Conservation (phyloP, 92 coral and sea anemone species). For the Phymanthus crucifer region DNA sequence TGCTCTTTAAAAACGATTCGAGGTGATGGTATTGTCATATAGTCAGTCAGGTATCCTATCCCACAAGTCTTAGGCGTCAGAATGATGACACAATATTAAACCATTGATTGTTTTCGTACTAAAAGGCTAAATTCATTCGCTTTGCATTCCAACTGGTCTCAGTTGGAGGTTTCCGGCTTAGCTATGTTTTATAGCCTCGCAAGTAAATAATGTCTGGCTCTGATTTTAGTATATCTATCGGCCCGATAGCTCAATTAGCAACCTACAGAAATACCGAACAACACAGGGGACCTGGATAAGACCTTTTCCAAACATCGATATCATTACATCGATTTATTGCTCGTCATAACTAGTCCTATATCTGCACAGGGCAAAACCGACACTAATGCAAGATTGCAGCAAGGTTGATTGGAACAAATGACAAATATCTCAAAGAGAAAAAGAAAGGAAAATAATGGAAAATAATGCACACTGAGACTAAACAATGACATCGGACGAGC, state of each 20-base stretch:
- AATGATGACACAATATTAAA: background rate
- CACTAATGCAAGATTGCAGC: too few relatives aligned
- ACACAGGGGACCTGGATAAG: constrained; percentile 41
- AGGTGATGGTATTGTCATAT: background rate
- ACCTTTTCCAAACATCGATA: constrained; percentile 31
- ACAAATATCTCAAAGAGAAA: background rate
- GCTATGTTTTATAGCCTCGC: constrained; percentile 20
- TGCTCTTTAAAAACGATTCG: background rate
- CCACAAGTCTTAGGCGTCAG: constrained; percentile 12
- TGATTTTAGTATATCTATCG: background rate
- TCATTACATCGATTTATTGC: constrained; percentile 8
- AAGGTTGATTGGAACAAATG: too few relatives aligned
- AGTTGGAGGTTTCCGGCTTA: constrained; percentile 57
- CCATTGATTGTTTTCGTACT: constrained; percentile 1
- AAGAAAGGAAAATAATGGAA: background rate
- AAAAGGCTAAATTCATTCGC: constrained; percentile 11
- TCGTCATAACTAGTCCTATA: background rate
- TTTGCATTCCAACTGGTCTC: constrained; percentile 32
- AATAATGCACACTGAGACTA: background rate
- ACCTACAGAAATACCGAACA: constrained; percentile 21
- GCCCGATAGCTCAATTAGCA: constrained; percentile 35
- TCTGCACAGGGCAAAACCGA: too few relatives aligned
- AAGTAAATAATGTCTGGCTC: constrained; percentile 33
- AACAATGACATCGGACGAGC: background rate
- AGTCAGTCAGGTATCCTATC: background rate